phyloP scores from a whole-genome alignment of 2,113 vertebrate genomes.

The Anseranas semipalmata region DNA sequence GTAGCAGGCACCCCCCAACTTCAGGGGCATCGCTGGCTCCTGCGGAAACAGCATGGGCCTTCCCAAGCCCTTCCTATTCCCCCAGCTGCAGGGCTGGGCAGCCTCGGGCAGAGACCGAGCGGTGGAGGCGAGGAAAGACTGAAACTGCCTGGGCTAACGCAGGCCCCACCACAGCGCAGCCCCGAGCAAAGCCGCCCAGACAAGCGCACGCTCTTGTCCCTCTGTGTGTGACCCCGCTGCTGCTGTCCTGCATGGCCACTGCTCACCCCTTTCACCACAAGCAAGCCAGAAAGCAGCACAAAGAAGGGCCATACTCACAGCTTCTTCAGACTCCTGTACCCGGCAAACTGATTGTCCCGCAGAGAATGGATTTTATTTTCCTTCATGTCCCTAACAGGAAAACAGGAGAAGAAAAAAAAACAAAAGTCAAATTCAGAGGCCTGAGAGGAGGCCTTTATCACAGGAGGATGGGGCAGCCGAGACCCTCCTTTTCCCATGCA shows the following conservation, averaged over 20 bases:
- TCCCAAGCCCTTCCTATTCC: no score
- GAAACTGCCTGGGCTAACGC: neutral
- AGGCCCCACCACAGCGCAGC: fast-evolving
- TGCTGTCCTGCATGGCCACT: fast-evolving
- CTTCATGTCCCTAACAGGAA: conserved; percentile 66
- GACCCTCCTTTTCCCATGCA: neutral
- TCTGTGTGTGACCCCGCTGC: fast-evolving
- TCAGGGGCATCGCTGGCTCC: neutral
- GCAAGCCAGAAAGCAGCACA: no score
- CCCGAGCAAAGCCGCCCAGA: neutral
- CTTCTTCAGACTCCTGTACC: conserved; percentile 59
- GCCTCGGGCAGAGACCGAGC: neutral
- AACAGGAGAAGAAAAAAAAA: neutral
- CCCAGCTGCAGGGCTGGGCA: neutral
- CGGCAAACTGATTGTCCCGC: conserved; percentile 45
- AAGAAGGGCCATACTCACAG: conserved; percentile 43
- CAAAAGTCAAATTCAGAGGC: neutral
- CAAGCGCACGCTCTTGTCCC: fast-evolving
- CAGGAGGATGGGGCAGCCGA: neutral
- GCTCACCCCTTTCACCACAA: fast-evolving
- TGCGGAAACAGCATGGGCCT: no score
- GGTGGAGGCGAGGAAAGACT: neutral
- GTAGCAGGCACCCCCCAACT: no score
- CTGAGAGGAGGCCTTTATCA: neutral
- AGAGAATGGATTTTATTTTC: conserved; percentile 59